These are phyloP conservation scores for Siniperca knerii DNA, from an alignment of 2,113 vertebrate species.

Conservation along the genomic window DNA sequence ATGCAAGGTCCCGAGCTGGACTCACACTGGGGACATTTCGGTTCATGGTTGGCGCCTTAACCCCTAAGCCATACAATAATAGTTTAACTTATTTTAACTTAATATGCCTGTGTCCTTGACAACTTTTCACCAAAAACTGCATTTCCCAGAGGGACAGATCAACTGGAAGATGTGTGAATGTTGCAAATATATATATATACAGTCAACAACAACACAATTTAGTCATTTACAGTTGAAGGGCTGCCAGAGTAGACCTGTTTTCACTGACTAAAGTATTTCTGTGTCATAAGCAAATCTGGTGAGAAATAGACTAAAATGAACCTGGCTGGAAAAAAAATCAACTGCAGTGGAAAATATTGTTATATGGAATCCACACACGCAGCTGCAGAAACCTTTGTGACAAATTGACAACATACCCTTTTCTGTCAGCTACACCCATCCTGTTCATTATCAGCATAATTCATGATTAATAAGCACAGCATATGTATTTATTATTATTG, in stretches of 20 bases:
- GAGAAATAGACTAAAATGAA: not conserved
- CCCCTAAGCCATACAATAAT: too few species aligned
- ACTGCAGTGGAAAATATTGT: not conserved
- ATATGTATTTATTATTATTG: slow-evolving; percentile 38
- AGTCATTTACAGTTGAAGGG: not conserved
- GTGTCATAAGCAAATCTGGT: not conserved
- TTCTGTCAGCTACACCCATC: slow-evolving; percentile 12
- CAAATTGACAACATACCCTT: not conserved
- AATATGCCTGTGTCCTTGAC: not conserved
- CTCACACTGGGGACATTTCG: too few species aligned
- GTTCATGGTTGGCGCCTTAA: too few species aligned
- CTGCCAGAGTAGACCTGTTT: not conserved
- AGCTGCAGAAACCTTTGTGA: slow-evolving; percentile 14
- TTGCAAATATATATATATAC: not conserved
- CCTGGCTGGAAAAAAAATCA: not conserved
- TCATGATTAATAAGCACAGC: slow-evolving; percentile 40
- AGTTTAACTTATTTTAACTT: too few species aligned
- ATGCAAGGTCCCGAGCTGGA: not conserved
- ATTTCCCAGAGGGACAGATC: not conserved
- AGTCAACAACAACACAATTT: not conserved
- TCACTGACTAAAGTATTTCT: not conserved
- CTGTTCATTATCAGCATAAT: slow-evolving; percentile 29
- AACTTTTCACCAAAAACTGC: not conserved
- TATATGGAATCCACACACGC: not conserved
- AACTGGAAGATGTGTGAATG: not conserved